Base-by-base conservation (phyloP, 1,140 invertebrate species). In the Metaphire vulgaris region DNA sequence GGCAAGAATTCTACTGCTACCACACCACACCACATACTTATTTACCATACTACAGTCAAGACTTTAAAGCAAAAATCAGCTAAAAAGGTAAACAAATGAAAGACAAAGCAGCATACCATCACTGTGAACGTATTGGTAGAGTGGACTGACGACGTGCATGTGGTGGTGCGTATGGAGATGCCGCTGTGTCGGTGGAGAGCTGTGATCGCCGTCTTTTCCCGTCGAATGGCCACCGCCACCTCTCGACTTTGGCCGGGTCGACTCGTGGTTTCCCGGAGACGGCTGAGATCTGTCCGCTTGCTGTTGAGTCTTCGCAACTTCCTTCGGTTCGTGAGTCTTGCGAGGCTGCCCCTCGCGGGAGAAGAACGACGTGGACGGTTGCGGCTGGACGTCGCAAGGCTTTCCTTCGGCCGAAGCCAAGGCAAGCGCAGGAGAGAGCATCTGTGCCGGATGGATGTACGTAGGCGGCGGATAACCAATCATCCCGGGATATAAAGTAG, bases 101-200 rank as follows among this genome's bases (percentile, higher is more conserved):
- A n/a, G n/a, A n/a, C n/a, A n/a, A n/a, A n/a, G n/a, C n/a, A n/a
- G n/a, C n/a, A n/a, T n/a, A n/a, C n/a, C n/a, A n/a, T n/a, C n/a
- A n/a, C n/a, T n/a, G n/a, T n/a, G n/a, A 31, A 73, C 34, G 33
- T 34, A 73, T 31, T n/a, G 32, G 28, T 56, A 73, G 2, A 26
- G 67, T 0, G 80, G 80, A 15, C 93, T 92, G 78, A 96, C 89
- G 41, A 97, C 93, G 84, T 97, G 94, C 69, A 94, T 96, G 84
- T 95, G 93, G 87, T 96, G 94, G 87, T 97, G 95, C 41, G 94
- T 96, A 85, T 97, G 94, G 79, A 96, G 93, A 87, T 96, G 94
- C 29, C 94, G 88, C 86, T 96, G 92, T 73, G 94, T 92, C 74
- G 94, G 92, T 74, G 92, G 88, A 29, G 69, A 71, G 6, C 30